These are phyloP conservation scores for Thalassoma bifasciatum DNA, from an alignment of 2,113 vertebrate species.

Conservation along the genomic window DNA sequence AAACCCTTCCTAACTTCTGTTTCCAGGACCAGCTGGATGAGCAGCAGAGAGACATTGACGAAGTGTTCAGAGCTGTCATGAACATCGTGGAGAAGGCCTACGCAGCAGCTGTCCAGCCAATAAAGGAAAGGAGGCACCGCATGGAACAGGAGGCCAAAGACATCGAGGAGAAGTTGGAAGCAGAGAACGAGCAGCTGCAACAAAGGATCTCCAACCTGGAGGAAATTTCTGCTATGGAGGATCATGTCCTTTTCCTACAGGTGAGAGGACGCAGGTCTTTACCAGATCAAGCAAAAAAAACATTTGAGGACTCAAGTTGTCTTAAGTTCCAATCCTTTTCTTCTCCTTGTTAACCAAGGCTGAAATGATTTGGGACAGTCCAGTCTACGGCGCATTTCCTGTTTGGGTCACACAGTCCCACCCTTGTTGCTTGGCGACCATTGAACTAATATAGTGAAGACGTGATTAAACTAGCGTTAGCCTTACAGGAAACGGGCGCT, in stretches of 20 bases:
- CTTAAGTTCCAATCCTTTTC: too few species aligned
- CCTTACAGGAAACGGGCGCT: too few species aligned
- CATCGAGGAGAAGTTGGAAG: slow-evolving; percentile 17
- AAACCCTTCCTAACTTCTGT: not conserved
- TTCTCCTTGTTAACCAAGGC: too few species aligned
- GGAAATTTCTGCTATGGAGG: slow-evolving; percentile 30
- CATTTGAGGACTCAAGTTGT: too few species aligned
- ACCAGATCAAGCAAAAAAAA: too few species aligned
- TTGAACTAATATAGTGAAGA: too few species aligned
- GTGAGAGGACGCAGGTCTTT: slow-evolving; percentile 44
- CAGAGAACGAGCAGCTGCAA: slow-evolving; percentile 44
- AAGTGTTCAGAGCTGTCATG: slow-evolving; percentile 12
- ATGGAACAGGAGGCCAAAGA: slow-evolving; percentile 37
- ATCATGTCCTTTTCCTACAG: slow-evolving; percentile 77
- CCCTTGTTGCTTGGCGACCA: too few species aligned
- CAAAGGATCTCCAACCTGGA: slow-evolving; percentile 43
- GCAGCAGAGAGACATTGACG: slow-evolving; percentile 45
- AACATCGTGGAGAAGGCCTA: slow-evolving; percentile 44
- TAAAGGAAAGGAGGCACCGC: slow-evolving; percentile 24
- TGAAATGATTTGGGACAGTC: too few species aligned
- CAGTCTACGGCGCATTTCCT: too few species aligned
- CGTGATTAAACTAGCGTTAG: too few species aligned
- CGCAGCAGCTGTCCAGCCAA: slow-evolving; percentile 9
- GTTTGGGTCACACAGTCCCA: too few species aligned
- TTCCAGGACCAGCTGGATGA: slow-evolving; percentile 48